Conservation (phyloP, 2,113 vertebrate genomes). For the Sigmodon hispidus region DNA sequence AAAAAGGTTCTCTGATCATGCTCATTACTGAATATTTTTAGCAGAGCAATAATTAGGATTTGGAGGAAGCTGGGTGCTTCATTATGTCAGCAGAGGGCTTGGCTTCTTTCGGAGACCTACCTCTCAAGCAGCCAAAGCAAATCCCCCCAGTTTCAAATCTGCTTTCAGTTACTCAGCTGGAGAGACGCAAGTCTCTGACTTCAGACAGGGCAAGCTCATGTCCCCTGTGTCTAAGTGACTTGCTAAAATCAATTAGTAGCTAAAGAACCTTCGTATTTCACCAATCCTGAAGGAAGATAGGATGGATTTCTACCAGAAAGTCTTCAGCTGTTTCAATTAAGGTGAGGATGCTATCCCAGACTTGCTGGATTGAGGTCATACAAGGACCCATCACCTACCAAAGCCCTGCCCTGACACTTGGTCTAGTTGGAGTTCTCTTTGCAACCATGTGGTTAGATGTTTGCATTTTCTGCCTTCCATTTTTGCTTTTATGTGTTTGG, state of each 20-base stretch:
- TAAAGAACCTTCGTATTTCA: conserved; percentile 8
- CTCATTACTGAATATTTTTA: conserved; percentile 84
- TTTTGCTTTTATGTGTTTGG: conserved; percentile 7
- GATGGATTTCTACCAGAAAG: background rate
- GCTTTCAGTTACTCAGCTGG: background rate
- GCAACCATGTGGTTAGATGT: background rate
- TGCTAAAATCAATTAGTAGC: background rate
- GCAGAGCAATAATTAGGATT: conserved; percentile 84
- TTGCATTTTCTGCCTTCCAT: background rate
- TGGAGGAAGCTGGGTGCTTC: conserved; percentile 76
- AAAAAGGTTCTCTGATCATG: conserved; percentile 81
- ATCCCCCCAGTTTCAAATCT: background rate
- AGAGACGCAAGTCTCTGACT: conserved; percentile 28
- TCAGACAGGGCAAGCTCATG: conserved; percentile 24
- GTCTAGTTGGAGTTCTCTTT: background rate
- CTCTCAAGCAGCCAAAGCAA: conserved; percentile 66
- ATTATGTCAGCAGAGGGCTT: conserved; percentile 80
- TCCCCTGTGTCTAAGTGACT: conserved; percentile 16
- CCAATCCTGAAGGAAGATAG: conserved; percentile 14
- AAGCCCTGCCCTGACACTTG: background rate
- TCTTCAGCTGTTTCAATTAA: background rate
- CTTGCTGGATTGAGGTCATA: background rate
- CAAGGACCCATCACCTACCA: background rate
- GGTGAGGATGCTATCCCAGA: background rate
- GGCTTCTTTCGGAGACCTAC: conserved; percentile 71